These are phyloP conservation scores for Tenebrosternarchus preto DNA, from an alignment of 2,113 vertebrate genomes.

Conservation along the genomic window DNA sequence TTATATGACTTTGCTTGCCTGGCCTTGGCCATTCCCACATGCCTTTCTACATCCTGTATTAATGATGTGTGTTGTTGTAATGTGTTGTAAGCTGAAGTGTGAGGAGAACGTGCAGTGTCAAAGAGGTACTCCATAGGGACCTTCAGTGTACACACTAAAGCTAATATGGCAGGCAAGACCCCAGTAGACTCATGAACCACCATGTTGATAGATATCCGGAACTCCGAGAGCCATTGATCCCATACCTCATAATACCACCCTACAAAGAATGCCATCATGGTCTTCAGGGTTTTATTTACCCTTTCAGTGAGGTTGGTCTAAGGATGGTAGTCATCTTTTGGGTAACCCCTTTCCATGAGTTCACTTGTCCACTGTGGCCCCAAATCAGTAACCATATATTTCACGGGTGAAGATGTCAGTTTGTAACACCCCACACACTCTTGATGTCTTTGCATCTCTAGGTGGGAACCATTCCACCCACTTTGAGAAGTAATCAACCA, in stretches of 20 bases:
- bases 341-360: neutral
- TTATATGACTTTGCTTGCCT: no score
- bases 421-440: no score
- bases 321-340: neutral
- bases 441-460: no score
- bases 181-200: neutral
- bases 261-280: neutral
- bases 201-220: neutral
- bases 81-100: no score
- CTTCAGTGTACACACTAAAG: neutral
- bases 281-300: neutral
- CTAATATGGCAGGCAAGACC: neutral
- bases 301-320: neutral
- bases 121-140: neutral
- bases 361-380: neutral
- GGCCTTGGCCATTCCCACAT: no score
- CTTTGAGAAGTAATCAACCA: no score
- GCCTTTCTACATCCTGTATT: no score
- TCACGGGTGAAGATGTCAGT: no score
- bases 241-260: neutral
- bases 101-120: no score
- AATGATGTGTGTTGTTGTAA: no score
- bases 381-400: neutral
- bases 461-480: no score
- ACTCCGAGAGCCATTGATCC: neutral